These are phyloP conservation scores for Druon quercuslanigerum DNA, from an alignment of 1,140 invertebrate species.

Conservation along the genomic window DNA sequence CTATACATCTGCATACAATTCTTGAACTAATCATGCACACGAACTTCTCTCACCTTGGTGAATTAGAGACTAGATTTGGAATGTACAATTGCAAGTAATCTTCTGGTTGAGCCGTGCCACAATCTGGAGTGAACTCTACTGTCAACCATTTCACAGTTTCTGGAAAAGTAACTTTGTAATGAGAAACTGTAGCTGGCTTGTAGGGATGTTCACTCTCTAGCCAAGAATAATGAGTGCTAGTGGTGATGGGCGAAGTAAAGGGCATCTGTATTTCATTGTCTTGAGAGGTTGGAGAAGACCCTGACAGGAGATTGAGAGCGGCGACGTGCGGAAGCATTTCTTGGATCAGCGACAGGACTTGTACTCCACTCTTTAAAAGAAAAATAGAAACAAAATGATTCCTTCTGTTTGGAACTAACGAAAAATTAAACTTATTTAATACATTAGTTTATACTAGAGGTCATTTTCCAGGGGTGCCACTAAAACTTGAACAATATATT, in stretches of 20 bases:
- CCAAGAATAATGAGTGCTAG: slow-evolving; percentile 91
- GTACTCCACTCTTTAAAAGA: slow-evolving; percentile 86
- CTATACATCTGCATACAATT: too few species aligned
- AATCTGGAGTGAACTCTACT: slow-evolving; percentile 94
- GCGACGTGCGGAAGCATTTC: slow-evolving; percentile 93
- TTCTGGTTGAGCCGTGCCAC: slow-evolving; percentile 94
- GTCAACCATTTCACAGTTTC: slow-evolving; percentile 92
- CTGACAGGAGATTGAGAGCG: slow-evolving; percentile 84
- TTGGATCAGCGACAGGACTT: slow-evolving; percentile 92
- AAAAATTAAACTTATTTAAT: too few species aligned
- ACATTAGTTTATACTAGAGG: too few species aligned
- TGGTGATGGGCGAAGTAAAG: slow-evolving; percentile 76
- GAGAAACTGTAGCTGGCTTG: slow-evolving; percentile 90
- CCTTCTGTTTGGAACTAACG: too few species aligned
- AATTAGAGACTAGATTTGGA: slow-evolving; percentile 73
- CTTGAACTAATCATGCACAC: neutral
- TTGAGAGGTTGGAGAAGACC: slow-evolving; percentile 70
- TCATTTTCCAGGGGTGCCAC: too few species aligned
- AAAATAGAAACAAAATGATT: slow-evolving; percentile 17
- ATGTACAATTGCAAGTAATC: slow-evolving; percentile 93
- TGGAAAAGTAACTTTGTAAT: slow-evolving; percentile 94
- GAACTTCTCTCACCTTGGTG: slow-evolving; percentile 52
- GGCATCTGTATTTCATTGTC: slow-evolving; percentile 65
- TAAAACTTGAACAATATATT: too few species aligned
- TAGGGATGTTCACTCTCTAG: slow-evolving; percentile 98